These are phyloP conservation scores for Pimephales promelas DNA, from an alignment of 2,113 vertebrate species.

Conservation along the genomic window DNA sequence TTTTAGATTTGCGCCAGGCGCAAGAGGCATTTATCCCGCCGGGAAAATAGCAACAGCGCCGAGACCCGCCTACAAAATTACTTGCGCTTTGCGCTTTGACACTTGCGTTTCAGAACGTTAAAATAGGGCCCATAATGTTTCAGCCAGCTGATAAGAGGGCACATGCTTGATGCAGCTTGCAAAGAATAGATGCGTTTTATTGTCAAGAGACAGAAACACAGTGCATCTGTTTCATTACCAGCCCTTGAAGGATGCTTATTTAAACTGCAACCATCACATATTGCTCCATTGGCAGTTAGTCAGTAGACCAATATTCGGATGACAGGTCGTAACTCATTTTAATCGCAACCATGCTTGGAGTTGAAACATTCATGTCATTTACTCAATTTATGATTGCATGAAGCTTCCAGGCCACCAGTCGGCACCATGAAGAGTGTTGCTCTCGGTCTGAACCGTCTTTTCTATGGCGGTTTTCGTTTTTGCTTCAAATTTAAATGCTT, in stretches of 20 bases:
- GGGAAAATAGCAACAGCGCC: too few relatives aligned
- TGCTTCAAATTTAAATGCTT: background rate
- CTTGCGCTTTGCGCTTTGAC: too few relatives aligned
- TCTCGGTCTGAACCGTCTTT: background rate
- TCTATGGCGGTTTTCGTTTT: background rate
- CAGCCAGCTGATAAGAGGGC: background rate
- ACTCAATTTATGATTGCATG: constrained; percentile 39
- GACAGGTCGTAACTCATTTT: constrained; percentile 45
- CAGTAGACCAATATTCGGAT: constrained; percentile 40
- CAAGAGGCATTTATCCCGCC: too few relatives aligned
- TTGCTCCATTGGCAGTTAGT: constrained; percentile 44
- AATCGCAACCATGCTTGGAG: constrained; percentile 27
- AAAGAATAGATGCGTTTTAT: constrained; percentile 49
- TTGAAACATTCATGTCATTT: constrained; percentile 38
- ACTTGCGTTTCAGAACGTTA: too few relatives aligned
- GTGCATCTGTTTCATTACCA: constrained; percentile 22
- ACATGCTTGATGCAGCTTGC: constrained; percentile 27
- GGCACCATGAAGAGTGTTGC: background rate
- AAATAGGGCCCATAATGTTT: too few relatives aligned
- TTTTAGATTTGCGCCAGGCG: too few relatives aligned
- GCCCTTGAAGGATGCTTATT: constrained; percentile 48
- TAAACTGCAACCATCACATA: constrained; percentile 40
- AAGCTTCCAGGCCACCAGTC: constrained; percentile 18
- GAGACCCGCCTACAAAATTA: too few relatives aligned
- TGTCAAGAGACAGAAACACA: constrained; percentile 24